phyloP scores from a whole-genome alignment of 2,888 invertebrate genomes.

The Rhorus exstirpatorius region DNA sequence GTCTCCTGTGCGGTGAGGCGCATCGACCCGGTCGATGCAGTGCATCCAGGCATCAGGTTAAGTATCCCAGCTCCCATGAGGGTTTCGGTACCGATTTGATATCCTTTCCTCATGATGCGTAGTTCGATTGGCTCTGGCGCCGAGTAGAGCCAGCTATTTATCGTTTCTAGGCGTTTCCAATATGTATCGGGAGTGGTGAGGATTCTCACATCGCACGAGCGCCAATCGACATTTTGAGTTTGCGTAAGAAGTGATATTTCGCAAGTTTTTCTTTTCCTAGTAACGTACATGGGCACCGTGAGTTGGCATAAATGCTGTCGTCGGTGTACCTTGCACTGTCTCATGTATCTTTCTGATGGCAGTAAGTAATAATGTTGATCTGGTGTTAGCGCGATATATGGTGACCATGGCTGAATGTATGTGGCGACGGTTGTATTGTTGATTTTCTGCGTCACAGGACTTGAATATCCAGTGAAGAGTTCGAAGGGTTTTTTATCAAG shows the following conservation, averaged over 20 bases:
- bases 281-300: neutral
- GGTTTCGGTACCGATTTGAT: neutral
- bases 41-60: neutral
- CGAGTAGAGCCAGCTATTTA: neutral
- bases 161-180: neutral
- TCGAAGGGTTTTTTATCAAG: neutral
- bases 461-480: neutral
- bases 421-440: neutral
- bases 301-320: neutral
- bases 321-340: neutral
- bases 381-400: neutral
- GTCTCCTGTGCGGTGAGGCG: neutral
- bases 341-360: neutral
- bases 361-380: neutral
- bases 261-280: neutral
- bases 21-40: neutral
- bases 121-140: neutral
- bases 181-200: neutral
- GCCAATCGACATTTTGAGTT: neutral
- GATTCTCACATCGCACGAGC: neutral
- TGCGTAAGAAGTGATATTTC: neutral
- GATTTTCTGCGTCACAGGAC: neutral
- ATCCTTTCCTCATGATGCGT: neutral
- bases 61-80: neutral
- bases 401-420: neutral